These are phyloP conservation scores for Ammodytes dubius DNA, from an alignment of 2,113 vertebrate species.

Conservation along the genomic window DNA sequence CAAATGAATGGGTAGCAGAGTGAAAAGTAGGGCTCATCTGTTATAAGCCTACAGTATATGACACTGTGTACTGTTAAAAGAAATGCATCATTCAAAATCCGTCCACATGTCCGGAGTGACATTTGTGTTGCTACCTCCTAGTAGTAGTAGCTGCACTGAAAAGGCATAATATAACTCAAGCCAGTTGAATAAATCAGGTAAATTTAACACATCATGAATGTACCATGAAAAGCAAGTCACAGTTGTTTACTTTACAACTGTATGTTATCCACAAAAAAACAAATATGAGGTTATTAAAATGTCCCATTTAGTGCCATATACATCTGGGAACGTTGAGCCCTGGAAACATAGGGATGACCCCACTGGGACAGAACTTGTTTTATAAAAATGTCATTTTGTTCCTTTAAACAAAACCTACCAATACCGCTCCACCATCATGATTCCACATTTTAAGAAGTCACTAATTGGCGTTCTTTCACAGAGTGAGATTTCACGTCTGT, in stretches of 20 bases:
- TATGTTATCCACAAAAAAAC: no score
- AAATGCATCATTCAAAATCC: constrained; percentile 20
- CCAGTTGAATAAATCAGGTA: no score
- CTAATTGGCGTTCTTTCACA: neutral
- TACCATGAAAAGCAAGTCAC: no score
- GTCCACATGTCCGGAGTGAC: constrained; percentile 1
- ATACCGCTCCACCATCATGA: neutral
- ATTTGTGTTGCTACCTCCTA: constrained; percentile 14
- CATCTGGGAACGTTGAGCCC: no score
- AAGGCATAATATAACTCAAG: no score
- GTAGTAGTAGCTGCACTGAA: neutral
- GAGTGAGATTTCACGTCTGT: neutral
- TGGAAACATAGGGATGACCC: no score
- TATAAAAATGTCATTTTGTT: neutral
- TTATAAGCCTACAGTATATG: constrained; percentile 50
- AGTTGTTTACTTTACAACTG: no score
- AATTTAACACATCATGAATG: no score
- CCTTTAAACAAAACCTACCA: neutral
- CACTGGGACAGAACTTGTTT: neutral
- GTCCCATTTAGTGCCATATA: no score
- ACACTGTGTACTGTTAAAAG: neutral
- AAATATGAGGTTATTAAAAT: no score
- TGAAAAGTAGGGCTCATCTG: constrained; percentile 80
- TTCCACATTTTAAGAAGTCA: neutral
- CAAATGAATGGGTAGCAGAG: constrained; percentile 76